Percentiles rank a stretch among this genome's conserved stretches.
Conservation (phyloP, 1,140 invertebrate genomes). For the Diabrotica undecimpunctata region DNA sequence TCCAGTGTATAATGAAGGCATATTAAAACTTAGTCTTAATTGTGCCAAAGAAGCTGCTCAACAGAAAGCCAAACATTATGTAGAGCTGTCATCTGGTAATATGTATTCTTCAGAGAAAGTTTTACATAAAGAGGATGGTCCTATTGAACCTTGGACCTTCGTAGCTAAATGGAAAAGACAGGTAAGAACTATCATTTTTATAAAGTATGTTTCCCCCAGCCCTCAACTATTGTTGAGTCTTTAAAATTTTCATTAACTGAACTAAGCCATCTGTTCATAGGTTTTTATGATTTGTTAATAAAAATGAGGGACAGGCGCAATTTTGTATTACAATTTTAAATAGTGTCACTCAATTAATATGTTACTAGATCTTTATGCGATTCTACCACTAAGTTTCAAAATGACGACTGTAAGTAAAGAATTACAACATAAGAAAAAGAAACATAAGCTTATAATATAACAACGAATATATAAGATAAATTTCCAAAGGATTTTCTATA, state of each 20-base stretch:
- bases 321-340: too few relatives aligned
- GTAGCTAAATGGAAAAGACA: slow-evolving; percentile 73
- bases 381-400: too few relatives aligned
- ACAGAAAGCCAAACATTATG: slow-evolving; percentile 61
- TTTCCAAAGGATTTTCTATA: too few relatives aligned
- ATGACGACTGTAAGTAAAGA: too few relatives aligned
- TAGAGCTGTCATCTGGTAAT: slow-evolving; percentile 83
- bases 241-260: neutral
- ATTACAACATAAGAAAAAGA: too few relatives aligned
- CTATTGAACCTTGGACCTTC: slow-evolving; percentile 76
- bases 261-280: too few relatives aligned
- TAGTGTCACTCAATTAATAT: too few relatives aligned
- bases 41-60: slow-evolving; percentile 75
- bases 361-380: too few relatives aligned
- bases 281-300: too few relatives aligned
- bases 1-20: slow-evolving; percentile 85
- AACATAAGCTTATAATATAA: too few relatives aligned
- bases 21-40: slow-evolving; percentile 77
- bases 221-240: neutral
- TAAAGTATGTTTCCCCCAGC: neutral
- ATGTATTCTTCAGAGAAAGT: slow-evolving; percentile 75
- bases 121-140: slow-evolving; percentile 71
- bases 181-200: slow-evolving; percentile 25
- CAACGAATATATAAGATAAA: too few relatives aligned
- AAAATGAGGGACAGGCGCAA: too few relatives aligned